A percentile compares a stretch with the other conserved stretches of the same genome.
Evolutionary conservation across 2,888 invertebrate species (phyloP).

Genomic region (Caenorhabditis sulstoni): DNA sequence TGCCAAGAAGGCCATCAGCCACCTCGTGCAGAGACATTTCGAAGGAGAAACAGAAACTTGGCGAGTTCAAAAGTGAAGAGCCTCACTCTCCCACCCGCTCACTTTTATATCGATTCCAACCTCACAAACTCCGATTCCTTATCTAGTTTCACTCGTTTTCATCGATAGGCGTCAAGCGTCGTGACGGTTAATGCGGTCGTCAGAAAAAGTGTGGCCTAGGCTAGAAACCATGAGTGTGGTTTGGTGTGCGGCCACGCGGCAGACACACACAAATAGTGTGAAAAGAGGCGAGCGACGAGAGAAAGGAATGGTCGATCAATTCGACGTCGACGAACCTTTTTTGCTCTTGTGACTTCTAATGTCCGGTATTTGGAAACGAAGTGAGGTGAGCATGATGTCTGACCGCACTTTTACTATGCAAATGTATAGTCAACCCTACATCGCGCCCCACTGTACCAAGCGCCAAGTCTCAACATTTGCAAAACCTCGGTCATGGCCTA

Average conservation of each 20-base stretch:
- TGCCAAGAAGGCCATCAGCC: constrained; percentile 52
- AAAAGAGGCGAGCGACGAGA: too few relatives aligned
- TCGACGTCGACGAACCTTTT: too few relatives aligned
- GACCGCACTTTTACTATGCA: too few relatives aligned
- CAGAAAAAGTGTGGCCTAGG: constrained; percentile 1
- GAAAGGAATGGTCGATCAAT: too few relatives aligned
- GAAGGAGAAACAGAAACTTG: background rate
- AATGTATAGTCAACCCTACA: too few relatives aligned
- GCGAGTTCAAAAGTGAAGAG: background rate
- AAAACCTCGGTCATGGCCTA: too few relatives aligned
- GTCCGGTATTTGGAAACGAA: background rate
- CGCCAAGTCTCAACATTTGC: too few relatives aligned
- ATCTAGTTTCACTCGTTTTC: constrained; percentile 1
- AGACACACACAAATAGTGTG: background rate
- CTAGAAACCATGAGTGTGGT: constrained; percentile 23
- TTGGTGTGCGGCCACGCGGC: constrained; percentile 18
- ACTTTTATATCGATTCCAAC: too few relatives aligned
- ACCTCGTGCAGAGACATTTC: constrained; percentile 45
- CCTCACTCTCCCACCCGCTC: background rate
- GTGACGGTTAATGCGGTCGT: background rate
- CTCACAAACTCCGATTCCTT: background rate
- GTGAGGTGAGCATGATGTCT: too few relatives aligned
- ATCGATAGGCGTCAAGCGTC: constrained; percentile 13
- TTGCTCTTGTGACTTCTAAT: too few relatives aligned
- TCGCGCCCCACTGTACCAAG: too few relatives aligned